Conservation (phyloP, 2,797 vertebrate species). For the Vespertilio murinus region DNA sequence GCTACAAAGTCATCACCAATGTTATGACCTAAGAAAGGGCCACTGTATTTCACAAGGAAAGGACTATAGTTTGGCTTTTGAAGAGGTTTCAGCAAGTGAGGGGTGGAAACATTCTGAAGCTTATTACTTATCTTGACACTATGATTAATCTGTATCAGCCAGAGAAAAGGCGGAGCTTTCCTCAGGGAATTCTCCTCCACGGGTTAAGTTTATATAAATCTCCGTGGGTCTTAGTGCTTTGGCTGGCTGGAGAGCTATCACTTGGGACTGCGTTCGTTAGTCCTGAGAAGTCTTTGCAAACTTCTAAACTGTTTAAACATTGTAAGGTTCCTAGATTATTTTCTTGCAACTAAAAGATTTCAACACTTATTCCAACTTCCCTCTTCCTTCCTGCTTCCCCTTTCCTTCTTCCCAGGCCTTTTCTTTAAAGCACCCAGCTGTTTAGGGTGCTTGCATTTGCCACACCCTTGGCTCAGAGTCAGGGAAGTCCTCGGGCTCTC, state of each 20-base stretch:
- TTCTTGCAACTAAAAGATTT: constrained; percentile 20
- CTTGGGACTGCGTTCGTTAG: constrained; percentile 1
- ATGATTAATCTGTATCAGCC: neutral
- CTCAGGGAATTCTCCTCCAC: constrained; percentile 27
- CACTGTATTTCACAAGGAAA: neutral
- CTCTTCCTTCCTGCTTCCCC: neutral
- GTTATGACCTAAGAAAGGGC: neutral
- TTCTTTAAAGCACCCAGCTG: neutral
- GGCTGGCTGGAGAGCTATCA: neutral
- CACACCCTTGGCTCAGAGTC: constrained; percentile 64
- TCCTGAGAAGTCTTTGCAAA: neutral
- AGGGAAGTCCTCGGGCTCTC: constrained; percentile 77
- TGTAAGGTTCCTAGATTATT: neutral
- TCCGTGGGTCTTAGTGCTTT: neutral
- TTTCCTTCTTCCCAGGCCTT: neutral
- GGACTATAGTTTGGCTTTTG: neutral
- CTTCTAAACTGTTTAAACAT: neutral
- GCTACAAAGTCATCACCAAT: neutral
- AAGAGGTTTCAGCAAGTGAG: neutral
- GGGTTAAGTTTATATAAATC: constrained; percentile 15
- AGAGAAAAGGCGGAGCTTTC: neutral
- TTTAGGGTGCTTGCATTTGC: neutral
- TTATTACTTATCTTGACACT: neutral
- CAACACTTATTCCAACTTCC: neutral
- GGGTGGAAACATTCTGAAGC: neutral